These are phyloP conservation scores for Naso thynnoides DNA, from an alignment of 2,797 vertebrate species.

Conservation along the genomic window DNA sequence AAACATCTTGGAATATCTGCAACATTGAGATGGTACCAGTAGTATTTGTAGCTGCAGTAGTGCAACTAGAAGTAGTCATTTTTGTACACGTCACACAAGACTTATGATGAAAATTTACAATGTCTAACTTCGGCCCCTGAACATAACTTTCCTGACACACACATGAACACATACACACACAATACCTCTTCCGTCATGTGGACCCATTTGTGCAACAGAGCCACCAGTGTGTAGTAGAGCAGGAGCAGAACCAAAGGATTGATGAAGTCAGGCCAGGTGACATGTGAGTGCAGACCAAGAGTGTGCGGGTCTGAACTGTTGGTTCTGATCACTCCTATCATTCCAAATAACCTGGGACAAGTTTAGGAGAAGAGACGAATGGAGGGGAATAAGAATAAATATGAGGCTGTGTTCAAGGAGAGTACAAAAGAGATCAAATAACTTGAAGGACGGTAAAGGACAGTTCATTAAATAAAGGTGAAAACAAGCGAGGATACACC, in stretches of 20 bases:
- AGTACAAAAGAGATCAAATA: background rate
- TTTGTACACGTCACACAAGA: background rate
- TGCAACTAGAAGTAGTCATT: background rate
- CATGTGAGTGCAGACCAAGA: conserved; percentile 78
- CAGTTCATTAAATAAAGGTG: background rate
- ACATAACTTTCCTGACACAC: background rate
- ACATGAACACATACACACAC: conserved; percentile 12
- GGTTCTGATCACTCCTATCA: conserved; percentile 84
- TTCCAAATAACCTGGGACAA: conserved; percentile 85
- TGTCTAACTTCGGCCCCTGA: background rate
- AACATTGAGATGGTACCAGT: background rate
- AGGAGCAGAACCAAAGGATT: conserved; percentile 86
- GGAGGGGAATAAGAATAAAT: background rate
- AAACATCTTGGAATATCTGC: too few relatives aligned
- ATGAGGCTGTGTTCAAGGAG: background rate
- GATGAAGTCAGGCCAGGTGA: conserved; percentile 85
- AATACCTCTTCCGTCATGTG: conserved; percentile 67
- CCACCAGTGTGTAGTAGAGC: conserved; percentile 86
- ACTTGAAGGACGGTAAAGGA: background rate
- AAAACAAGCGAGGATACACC: too few relatives aligned
- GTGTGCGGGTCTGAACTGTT: conserved; percentile 78
- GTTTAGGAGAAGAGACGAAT: conserved; percentile 4
- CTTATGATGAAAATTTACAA: background rate
- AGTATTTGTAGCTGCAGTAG: background rate
- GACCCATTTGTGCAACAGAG: conserved; percentile 84